phyloP scores from a whole-genome alignment of 2,888 invertebrate species.

The Eristalinus sepulchralis region DNA sequence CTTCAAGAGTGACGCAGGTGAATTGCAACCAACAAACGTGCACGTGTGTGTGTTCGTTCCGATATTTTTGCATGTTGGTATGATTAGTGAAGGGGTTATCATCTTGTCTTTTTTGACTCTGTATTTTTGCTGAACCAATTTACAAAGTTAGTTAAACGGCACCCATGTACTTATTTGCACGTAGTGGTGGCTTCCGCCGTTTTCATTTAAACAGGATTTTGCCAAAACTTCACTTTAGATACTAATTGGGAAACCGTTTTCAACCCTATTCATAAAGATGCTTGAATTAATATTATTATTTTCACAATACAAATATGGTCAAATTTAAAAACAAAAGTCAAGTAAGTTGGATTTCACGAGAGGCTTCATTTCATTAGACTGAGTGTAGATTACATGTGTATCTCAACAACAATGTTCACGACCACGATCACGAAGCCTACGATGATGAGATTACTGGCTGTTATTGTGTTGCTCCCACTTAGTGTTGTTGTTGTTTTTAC shows the following conservation, averaged over 20 bases:
- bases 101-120: conserved; percentile 36
- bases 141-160: conserved; percentile 31
- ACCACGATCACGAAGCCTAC: conserved; percentile 13
- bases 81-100: conserved; percentile 48
- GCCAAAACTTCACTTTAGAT: conserved; percentile 59
- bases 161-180: conserved; percentile 34
- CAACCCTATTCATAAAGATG: too few species aligned
- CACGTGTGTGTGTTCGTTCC: not conserved
- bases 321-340: conserved; percentile 53
- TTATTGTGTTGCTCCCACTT: conserved; percentile 18
- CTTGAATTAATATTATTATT: too few species aligned
- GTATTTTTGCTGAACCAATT: conserved; percentile 22
- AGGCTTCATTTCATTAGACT: conserved; percentile 64
- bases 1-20: conserved; percentile 57
- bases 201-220: conserved; percentile 56
- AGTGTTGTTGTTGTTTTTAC: conserved; percentile 41
- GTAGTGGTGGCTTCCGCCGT: conserved; percentile 54
- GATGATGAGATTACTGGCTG: conserved; percentile 47
- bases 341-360: conserved; percentile 57
- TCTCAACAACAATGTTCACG: conserved; percentile 27
- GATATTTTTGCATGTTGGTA: not conserved
- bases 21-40: conserved; percentile 41
- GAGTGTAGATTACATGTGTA: conserved; percentile 51
- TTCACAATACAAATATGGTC: conserved; percentile 53
- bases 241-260: too few species aligned